These are phyloP conservation scores for Catharus minimus DNA, from an alignment of 2,113 vertebrate genomes.

Conservation along the genomic window DNA sequence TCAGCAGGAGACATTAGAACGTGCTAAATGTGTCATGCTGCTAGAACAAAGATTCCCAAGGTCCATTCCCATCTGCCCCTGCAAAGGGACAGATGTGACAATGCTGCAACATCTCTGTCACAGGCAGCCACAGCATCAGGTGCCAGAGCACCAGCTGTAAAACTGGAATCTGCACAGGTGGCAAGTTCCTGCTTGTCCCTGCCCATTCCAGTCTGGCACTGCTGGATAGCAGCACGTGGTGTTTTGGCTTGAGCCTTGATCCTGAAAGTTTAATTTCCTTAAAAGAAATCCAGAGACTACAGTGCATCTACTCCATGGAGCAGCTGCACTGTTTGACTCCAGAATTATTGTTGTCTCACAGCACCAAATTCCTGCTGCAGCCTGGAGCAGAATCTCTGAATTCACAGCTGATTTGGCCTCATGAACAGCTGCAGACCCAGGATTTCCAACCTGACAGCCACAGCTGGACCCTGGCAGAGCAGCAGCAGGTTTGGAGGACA, in stretches of 20 bases:
- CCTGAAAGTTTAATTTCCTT: not conserved
- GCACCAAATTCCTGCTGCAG: not conserved
- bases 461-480: not conserved
- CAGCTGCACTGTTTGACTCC: not conserved
- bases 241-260: not conserved
- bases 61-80: not conserved
- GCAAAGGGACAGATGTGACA: not conserved
- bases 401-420: not conserved
- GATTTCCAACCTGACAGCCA: not conserved
- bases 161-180: not conserved
- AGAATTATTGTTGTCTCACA: not conserved
- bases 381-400: not conserved
- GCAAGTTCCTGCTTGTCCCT: not conserved
- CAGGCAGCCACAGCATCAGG: rapidly evolving
- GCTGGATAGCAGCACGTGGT: not conserved
- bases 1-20: not conserved
- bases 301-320: not conserved
- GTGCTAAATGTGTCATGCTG: not conserved
- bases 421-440: not conserved
- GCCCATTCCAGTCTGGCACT: not conserved
- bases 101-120: not conserved
- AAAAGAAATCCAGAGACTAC: not conserved
- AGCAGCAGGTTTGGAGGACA: not conserved
- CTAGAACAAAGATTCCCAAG: slow-evolving; percentile 5
- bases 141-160: rapidly evolving